Percentiles rank a stretch among this genome's conserved stretches.
These are phyloP conservation scores for Pentalonia nigronervosa DNA, from an alignment of 1,140 invertebrate genomes.

Conservation along the genomic window DNA sequence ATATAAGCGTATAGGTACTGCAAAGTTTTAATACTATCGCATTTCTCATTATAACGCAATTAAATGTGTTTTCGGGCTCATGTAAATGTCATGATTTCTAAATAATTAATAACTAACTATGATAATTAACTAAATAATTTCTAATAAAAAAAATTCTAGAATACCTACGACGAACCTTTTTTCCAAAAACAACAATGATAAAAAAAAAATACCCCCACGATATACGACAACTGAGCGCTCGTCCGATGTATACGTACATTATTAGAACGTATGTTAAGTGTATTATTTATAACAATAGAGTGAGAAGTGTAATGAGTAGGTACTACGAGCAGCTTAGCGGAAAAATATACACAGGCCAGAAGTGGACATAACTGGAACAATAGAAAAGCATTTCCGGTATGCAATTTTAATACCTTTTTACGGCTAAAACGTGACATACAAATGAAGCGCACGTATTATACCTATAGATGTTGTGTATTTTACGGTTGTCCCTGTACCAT, in stretches of 20 bases:
- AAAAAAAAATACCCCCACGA: neutral
- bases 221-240: neutral
- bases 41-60: neutral
- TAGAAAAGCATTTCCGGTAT: neutral
- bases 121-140: no score
- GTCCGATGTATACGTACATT: neutral
- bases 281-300: neutral
- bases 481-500: neutral
- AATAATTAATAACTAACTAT: no score
- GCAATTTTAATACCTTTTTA: constrained; percentile 6
- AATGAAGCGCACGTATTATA: neutral
- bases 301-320: neutral
- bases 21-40: neutral
- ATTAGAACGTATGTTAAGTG: neutral
- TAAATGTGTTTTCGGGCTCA: neutral
- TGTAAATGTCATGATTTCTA: neutral
- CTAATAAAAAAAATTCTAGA: no score
- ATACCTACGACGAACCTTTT: neutral
- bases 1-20: neutral
- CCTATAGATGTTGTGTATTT: neutral
- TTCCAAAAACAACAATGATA: neutral
- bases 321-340: neutral
- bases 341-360: neutral
- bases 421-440: no score
- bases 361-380: neutral